A percentile compares a stretch with the other conserved stretches of the same genome.
phyloP scores from a whole-genome alignment of 2,888 invertebrate species.

The Spilarctia lutea region DNA sequence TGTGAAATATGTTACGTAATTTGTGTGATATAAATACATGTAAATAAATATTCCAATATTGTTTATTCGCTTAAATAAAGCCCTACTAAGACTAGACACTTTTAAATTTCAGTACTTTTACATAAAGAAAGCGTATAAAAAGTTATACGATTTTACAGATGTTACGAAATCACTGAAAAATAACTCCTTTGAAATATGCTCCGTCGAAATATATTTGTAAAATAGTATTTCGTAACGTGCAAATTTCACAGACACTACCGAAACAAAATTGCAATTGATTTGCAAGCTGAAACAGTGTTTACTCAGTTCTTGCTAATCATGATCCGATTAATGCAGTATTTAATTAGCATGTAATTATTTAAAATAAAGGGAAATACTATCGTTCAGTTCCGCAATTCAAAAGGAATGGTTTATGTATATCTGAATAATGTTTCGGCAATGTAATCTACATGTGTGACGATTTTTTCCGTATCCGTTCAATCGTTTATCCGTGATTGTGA shows the following conservation, averaged over 20 bases:
- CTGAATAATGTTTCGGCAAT: neutral
- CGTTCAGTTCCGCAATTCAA: neutral
- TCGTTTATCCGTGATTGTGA: no score
- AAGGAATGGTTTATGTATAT: neutral
- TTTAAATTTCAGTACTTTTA: slow-evolving; percentile 23
- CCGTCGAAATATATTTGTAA: slow-evolving; percentile 1
- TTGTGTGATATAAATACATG: no score
- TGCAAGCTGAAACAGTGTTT: neutral
- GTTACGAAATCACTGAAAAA: slow-evolving; percentile 27
- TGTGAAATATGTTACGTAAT: no score
- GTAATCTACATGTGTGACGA: neutral
- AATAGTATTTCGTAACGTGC: neutral
- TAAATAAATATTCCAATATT: neutral
- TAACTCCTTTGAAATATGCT: neutral
- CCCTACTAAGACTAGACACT: neutral
- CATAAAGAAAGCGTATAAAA: slow-evolving; percentile 44
- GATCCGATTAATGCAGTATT: neutral
- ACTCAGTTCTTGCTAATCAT: neutral
- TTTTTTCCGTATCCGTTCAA: neutral
- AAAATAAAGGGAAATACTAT: neutral
- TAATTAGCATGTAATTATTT: neutral
- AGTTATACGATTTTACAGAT: slow-evolving; percentile 40
- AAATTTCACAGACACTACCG: slow-evolving; percentile 17
- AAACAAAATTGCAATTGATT: slow-evolving; percentile 14
- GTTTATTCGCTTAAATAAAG: neutral